Conservation (phyloP, 1,140 invertebrate species). For the Calephelis virginiensis region DNA sequence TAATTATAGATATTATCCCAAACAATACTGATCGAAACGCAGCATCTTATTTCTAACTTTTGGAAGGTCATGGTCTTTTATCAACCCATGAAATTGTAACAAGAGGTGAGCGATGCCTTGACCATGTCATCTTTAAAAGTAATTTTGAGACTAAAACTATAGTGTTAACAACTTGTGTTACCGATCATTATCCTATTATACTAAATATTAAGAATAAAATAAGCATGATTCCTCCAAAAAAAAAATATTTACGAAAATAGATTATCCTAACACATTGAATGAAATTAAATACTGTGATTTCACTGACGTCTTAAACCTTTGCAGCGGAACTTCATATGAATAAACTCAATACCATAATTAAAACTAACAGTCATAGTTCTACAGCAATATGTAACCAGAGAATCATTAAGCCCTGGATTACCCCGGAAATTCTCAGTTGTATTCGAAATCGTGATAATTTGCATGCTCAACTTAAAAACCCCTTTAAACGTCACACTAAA, state of each 20-base stretch:
- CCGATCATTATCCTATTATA: slow-evolving; percentile 8
- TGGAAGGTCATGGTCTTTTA: slow-evolving; percentile 20
- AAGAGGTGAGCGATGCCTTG: slow-evolving; percentile 5
- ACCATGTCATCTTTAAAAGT: slow-evolving; percentile 21
- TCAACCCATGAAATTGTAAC: slow-evolving; percentile 12
- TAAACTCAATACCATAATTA: slow-evolving; percentile 15
- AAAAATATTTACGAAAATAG: background rate
- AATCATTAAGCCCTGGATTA: slow-evolving; percentile 22
- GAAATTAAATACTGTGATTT: slow-evolving; percentile 7
- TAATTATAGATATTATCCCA: slow-evolving; percentile 22
- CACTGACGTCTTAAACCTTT: background rate
- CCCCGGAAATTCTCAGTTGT: slow-evolving; percentile 20
- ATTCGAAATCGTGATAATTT: slow-evolving; percentile 21
- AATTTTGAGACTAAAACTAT: slow-evolving; percentile 8
- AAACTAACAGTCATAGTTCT: background rate
- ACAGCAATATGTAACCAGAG: slow-evolving; percentile 12
- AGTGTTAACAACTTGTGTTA: slow-evolving; percentile 17
- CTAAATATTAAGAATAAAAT: background rate
- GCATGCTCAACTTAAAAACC: slow-evolving; percentile 11
- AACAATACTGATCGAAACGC: slow-evolving; percentile 7
- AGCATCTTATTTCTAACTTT: slow-evolving; percentile 15
- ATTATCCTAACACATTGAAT: background rate
- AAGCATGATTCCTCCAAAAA: background rate
- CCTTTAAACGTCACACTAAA: slow-evolving; percentile 21
- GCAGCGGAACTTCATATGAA: slow-evolving; percentile 1